Conservation (phyloP, 2,797 vertebrate genomes). For the Poecilia wingei region DNA sequence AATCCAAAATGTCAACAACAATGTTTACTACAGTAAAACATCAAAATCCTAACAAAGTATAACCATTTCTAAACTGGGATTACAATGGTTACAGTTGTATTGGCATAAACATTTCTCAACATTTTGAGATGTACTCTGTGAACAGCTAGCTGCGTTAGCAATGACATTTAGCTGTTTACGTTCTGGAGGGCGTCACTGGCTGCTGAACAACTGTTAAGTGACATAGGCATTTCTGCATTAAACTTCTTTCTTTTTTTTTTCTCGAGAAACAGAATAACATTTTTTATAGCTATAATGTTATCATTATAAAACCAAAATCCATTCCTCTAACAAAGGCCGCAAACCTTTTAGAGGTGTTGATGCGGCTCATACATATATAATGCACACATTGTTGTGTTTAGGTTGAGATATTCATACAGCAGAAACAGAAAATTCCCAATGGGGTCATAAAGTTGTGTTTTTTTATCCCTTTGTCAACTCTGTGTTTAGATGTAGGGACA, state of each 20-base stretch:
- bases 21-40: background rate
- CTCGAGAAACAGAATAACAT: background rate
- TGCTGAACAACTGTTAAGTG: background rate
- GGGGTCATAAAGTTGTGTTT: background rate
- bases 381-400: background rate
- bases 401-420: background rate
- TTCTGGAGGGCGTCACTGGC: background rate
- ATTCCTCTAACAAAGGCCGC: background rate
- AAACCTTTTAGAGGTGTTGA: background rate
- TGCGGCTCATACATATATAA: background rate
- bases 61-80: background rate
- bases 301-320: background rate
- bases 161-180: background rate
- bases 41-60: background rate
- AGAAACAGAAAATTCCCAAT: background rate
- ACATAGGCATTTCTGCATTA: background rate
- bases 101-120: background rate
- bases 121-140: background rate
- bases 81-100: background rate
- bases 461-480: background rate
- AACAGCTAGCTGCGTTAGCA: background rate
- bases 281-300: background rate
- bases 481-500: slow-evolving; percentile 8
- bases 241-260: background rate
- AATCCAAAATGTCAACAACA: background rate